Conservation (phyloP, 2,113 vertebrate species). For the Oryzias woworae region DNA sequence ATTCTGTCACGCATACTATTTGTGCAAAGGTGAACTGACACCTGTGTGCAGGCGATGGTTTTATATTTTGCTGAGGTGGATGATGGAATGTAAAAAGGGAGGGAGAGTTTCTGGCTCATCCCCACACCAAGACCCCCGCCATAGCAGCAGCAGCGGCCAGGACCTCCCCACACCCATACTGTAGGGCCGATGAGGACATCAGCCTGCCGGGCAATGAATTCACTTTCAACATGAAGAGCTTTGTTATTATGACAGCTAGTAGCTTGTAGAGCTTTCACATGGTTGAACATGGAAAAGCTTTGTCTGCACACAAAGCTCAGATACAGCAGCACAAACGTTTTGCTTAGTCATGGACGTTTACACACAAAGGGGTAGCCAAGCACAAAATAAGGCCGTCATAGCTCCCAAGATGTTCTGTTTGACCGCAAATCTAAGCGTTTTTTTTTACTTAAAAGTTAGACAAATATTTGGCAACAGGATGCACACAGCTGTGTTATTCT, state of each 20-base stretch:
- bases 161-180: too few relatives aligned
- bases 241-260: conserved; percentile 38
- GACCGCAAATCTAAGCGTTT: conserved; percentile 45
- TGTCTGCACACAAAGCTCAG: conserved; percentile 28
- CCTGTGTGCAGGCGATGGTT: too few relatives aligned
- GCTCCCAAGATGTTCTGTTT: conserved; percentile 25
- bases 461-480: conserved; percentile 25
- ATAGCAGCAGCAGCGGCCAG: too few relatives aligned
- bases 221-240: conserved; percentile 27
- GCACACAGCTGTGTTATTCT: conserved; percentile 24
- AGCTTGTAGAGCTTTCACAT: conserved; percentile 37
- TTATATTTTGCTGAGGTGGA: too few relatives aligned
- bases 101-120: too few relatives aligned
- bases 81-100: too few relatives aligned
- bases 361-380: conserved; percentile 50
- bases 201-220: background rate
- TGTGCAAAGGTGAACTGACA: too few relatives aligned
- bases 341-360: conserved; percentile 55
- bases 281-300: conserved; percentile 43
- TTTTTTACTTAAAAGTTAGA: conserved; percentile 36
- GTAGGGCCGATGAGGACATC: too few relatives aligned
- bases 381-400: conserved; percentile 52
- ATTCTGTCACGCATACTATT: too few relatives aligned
- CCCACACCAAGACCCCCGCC: too few relatives aligned
- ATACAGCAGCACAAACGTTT: conserved; percentile 26